Evolutionary conservation across 2,797 vertebrate genomes (phyloP), one percentile per base, ranked within the genome.

Genomic region (Sardinella longiceps): DNA sequence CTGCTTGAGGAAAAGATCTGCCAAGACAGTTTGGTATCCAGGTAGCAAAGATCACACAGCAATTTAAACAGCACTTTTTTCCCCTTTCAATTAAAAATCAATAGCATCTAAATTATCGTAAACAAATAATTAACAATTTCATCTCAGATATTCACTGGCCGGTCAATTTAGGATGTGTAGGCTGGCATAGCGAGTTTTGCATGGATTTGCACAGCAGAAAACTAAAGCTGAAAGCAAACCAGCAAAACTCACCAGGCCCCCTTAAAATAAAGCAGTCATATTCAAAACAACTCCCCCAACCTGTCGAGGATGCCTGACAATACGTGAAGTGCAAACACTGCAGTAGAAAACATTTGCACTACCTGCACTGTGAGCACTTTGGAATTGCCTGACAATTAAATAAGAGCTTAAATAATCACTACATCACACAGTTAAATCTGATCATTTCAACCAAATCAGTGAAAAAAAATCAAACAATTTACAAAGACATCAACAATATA

Each of bases 291-390:
- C 70, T 6, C 81, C 86, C 25, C 12, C 18, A 20, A 84, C 84
- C 85, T 60, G 80, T 48, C 85, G 86, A 85, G 88, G 93, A 93
- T 88, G 95, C 95, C 97, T 93, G 86, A 94, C 96, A 97, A 93
- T 95, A 97, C 97, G 95, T 90, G 90, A 99, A 99, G 98, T 97
- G 98, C 98, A 93, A 97, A 97, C 93, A 97, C 93, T 98, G 96
- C 98, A 97, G 98, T 98, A 99, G 98, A 95, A 77, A 95, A 83
- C 46, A 89, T 85, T 86, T 87, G 90, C 91, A 96, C 98, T 99
- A 99, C 95, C 97, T 99, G 98, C 98, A 99, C 97, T 98, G 97
- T 97, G 97, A 98, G 98, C 98, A 99, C 98, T 99, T 99, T 99
- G 97, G 96, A 93, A 96, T 96, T 94, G 94, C 97, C 89, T 90